phyloP scores from a whole-genome alignment of 1,140 invertebrate species.

The Brachystomella parvula region DNA sequence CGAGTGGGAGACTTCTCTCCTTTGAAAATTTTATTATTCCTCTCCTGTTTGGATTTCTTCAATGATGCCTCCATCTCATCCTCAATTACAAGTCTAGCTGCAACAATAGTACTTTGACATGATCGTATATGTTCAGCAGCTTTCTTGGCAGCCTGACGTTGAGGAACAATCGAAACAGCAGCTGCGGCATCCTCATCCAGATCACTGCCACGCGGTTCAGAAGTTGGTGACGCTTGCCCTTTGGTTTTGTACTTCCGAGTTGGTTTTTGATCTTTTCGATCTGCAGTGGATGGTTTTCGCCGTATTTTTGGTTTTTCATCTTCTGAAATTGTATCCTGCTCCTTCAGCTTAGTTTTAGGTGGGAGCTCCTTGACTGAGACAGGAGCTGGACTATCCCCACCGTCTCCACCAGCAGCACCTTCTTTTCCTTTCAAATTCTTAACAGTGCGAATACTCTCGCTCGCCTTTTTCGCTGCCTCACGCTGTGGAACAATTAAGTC shows the following conservation, averaged over 20 bases:
- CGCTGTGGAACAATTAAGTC: slow-evolving; percentile 81
- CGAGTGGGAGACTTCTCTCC: neutral
- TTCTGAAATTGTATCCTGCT: neutral
- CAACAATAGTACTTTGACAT: slow-evolving; percentile 51
- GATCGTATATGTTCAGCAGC: slow-evolving; percentile 72
- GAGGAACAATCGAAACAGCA: slow-evolving; percentile 73
- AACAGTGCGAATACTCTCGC: slow-evolving; percentile 62
- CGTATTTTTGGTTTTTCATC: neutral
- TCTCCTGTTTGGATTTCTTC: slow-evolving; percentile 32
- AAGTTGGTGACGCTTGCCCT: neutral
- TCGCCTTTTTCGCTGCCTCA: slow-evolving; percentile 81
- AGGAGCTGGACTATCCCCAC: neutral
- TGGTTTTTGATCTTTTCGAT: neutral
- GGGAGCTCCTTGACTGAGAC: neutral
- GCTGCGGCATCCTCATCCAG: slow-evolving; percentile 45
- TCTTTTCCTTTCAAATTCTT: slow-evolving; percentile 27
- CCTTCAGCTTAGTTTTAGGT: neutral
- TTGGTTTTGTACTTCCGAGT: neutral
- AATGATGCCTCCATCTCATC: slow-evolving; percentile 37
- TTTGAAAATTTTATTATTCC: neutral
- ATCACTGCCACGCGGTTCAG: slow-evolving; percentile 47
- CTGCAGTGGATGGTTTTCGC: neutral
- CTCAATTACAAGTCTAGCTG: slow-evolving; percentile 40
- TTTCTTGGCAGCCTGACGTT: slow-evolving; percentile 80
- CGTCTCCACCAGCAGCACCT: neutral